Evolutionary conservation across 2,113 vertebrate species (phyloP).

Genomic region (Rallus limicola): DNA sequence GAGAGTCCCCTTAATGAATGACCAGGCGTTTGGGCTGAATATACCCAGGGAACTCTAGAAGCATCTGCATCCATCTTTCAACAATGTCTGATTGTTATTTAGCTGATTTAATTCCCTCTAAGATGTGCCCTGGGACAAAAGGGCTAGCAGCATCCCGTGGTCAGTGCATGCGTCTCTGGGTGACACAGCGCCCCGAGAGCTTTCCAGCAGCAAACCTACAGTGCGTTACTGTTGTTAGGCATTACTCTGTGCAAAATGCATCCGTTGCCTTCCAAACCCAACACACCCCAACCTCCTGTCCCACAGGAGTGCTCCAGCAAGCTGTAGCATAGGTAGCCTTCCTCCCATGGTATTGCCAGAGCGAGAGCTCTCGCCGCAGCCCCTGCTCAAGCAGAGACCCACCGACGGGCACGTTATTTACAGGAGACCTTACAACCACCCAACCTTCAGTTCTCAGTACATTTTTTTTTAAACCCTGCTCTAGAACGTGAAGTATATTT

Average conservation of each 20-base stretch:
- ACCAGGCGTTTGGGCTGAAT: fast-evolving
- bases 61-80: fast-evolving
- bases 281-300: neutral
- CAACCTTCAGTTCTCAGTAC: neutral
- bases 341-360: neutral
- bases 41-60: neutral
- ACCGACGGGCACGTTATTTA: slow-evolving; percentile 24
- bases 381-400: neutral
- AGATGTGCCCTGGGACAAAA: neutral
- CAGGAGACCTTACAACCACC: neutral
- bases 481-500: neutral
- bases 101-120: neutral
- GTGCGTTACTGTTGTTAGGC: neutral
- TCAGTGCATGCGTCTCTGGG: neutral
- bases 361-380: neutral
- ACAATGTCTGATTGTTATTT: fast-evolving
- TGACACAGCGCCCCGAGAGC: neutral
- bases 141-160: neutral
- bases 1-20: fast-evolving
- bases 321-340: neutral
- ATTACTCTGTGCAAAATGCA: neutral
- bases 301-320: neutral
- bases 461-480: neutral
- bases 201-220: neutral
- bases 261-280: neutral